A percentile compares a stretch with the other conserved stretches of the same genome.
Evolutionary conservation across 2,113 vertebrate species (phyloP).

Genomic region (Sinocyclocheilus anshuiensis): DNA sequence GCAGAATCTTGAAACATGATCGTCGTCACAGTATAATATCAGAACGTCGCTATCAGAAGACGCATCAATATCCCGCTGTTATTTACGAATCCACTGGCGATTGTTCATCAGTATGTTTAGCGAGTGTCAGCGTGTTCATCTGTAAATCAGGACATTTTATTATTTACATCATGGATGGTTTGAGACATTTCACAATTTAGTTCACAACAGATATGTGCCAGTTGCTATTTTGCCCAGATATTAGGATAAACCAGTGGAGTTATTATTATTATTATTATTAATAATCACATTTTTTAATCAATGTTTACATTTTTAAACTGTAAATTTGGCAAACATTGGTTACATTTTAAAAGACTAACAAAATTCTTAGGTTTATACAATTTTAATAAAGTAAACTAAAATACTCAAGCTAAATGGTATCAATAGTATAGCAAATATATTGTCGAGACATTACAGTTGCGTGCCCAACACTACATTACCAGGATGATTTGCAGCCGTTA

Average conservation of each 20-base stretch:
- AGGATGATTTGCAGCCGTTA: background rate
- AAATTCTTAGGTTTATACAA: no score
- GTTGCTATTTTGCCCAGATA: background rate
- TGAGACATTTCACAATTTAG: background rate
- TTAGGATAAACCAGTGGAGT: no score
- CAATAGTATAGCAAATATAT: background rate
- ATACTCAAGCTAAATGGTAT: background rate
- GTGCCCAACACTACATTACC: background rate
- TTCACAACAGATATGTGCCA: background rate
- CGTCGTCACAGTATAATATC: background rate
- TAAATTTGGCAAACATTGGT: no score
- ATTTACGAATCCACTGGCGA: background rate
- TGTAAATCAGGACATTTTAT: background rate
- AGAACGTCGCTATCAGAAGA: background rate
- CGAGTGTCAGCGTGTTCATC: background rate
- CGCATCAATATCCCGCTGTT: background rate
- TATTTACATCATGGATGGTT: background rate
- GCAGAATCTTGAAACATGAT: conserved; percentile 5
- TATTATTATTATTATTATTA: no score
- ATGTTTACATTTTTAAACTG: no score
- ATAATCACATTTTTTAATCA: no score
- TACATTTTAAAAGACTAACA: no score
- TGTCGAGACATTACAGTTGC: background rate
- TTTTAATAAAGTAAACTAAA: no score
- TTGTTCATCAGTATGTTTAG: background rate